Conservation (phyloP, 2,888 invertebrate genomes). For the Clistopyga incitator region DNA sequence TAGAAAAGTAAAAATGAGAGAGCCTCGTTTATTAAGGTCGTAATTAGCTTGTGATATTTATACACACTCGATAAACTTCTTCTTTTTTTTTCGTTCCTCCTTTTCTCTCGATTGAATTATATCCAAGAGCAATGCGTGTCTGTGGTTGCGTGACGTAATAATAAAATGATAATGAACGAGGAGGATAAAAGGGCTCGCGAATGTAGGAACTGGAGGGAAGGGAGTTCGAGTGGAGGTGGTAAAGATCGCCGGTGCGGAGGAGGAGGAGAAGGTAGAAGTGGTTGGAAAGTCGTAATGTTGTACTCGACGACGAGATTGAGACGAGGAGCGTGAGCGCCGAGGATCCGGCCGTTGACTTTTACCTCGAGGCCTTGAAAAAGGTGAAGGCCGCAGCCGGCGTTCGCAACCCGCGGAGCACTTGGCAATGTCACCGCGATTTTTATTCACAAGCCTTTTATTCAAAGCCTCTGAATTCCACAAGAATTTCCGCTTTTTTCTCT, state of each 20-base stretch:
- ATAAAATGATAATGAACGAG: conserved; percentile 48
- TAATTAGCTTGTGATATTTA: too few relatives aligned
- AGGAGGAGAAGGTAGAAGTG: conserved; percentile 16
- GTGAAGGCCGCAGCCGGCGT: conserved; percentile 69
- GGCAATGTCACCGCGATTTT: conserved; percentile 43
- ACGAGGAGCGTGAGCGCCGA: conserved; percentile 16
- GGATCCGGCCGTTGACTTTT: conserved; percentile 71
- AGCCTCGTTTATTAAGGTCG: too few relatives aligned
- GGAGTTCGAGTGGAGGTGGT: neutral
- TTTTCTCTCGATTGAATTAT: neutral
- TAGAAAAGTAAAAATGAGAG: too few relatives aligned
- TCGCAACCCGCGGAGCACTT: conserved; percentile 15
- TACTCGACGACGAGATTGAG: conserved; percentile 38
- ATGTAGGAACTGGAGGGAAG: neutral
- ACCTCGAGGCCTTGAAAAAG: conserved; percentile 71
- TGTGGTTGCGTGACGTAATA: conserved; percentile 61
- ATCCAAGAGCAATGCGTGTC: conserved; percentile 42
- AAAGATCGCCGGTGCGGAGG: neutral
- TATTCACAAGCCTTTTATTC: conserved; percentile 1
- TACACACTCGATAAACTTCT: neutral
- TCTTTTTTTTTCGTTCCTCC: neutral
- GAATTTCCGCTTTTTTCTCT: conserved; percentile 8
- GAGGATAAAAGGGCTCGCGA: conserved; percentile 4
- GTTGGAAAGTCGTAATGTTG: conserved; percentile 25
- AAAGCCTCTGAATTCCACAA: conserved; percentile 46